Evolutionary conservation across 2,888 invertebrate genomes (phyloP), one percentile per base, ranked within the genome.

Genomic region (Nemapogon koenigi): DNA sequence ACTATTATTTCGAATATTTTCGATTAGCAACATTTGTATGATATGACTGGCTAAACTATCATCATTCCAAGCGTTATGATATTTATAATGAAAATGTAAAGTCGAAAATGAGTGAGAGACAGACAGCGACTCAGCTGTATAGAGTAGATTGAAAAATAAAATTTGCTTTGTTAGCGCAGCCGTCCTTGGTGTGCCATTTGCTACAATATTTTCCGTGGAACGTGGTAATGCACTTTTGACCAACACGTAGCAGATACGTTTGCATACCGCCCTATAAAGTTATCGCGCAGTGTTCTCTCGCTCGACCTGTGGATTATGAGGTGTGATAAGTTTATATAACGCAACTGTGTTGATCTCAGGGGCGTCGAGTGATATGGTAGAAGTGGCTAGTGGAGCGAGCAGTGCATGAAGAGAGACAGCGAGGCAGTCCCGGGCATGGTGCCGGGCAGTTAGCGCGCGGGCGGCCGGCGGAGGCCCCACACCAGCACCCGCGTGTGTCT

Each of bases 401-500:
- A 55, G 71, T 71, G 75, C 53, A 72, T 73, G 75, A 60, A 49
- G 57, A 62, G 57, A 54, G 62, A 16, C 16, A 57, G 63, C 55
- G 64, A 62, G 64, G 64, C 66, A 64, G 59, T 63, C 68, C 69
- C 67, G 70, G 76, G 76, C 73, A 78, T 78, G 78, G 76, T 75
- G 68, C 78, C 75, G 67, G 76, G 71, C 69, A 76, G 76, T 76
- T 76, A 78, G 80, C 76, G 73, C 76, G 73, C 75, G 72, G 76
- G 75, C 62, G 73, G 78, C 78, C 73, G 71, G 70, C 75, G 75
- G 76, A 72, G 72, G 75, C 78, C 76, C 70, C 75, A 65, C 69
- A 72, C 65, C 67, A 72, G 75, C 72, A 71, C 69, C 66, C 70
- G 73, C 73, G 75, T 63, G 85, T 83, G 83, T 84, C 80, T 83